Percentiles rank a stretch among this genome's conserved stretches.
Evolutionary conservation across 2,888 invertebrate species (phyloP).

Genomic region (Odontothrips loti): DNA sequence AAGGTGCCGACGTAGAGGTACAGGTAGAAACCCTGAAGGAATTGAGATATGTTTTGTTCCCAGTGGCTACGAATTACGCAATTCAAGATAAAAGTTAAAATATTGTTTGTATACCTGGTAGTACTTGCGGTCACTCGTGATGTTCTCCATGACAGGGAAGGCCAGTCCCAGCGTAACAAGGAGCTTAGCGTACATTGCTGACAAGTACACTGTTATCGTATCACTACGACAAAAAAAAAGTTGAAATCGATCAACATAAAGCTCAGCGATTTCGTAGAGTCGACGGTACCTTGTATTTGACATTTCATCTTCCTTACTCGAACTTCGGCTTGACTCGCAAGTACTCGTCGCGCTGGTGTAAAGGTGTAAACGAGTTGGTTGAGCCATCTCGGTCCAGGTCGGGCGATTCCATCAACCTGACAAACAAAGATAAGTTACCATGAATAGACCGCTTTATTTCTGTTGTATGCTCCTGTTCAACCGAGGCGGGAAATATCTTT

Average conservation of each 20-base stretch:
- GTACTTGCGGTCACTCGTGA: not conserved
- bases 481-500: too few species aligned
- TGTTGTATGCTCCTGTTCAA: too few species aligned
- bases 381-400: not conserved
- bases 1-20: constrained; percentile 19
- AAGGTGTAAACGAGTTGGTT: not conserved
- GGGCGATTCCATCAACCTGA: not conserved
- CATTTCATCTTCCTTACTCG: not conserved
- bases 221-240: not conserved
- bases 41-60: not conserved
- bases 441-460: too few species aligned
- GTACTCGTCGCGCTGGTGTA: not conserved
- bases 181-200: constrained; percentile 3
- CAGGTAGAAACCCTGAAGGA: not conserved
- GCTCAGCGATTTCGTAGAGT: too few species aligned
- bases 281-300: too few species aligned
- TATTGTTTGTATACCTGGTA: not conserved
- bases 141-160: not conserved
- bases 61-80: not conserved
- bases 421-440: too few species aligned
- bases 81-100: not conserved
- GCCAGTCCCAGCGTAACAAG: not conserved
- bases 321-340: not conserved
- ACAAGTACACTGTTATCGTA: not conserved
- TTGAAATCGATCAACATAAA: not conserved